Evolutionary conservation across 2,888 invertebrate genomes (phyloP).

Genomic region (Brachyopa scutellaris): DNA sequence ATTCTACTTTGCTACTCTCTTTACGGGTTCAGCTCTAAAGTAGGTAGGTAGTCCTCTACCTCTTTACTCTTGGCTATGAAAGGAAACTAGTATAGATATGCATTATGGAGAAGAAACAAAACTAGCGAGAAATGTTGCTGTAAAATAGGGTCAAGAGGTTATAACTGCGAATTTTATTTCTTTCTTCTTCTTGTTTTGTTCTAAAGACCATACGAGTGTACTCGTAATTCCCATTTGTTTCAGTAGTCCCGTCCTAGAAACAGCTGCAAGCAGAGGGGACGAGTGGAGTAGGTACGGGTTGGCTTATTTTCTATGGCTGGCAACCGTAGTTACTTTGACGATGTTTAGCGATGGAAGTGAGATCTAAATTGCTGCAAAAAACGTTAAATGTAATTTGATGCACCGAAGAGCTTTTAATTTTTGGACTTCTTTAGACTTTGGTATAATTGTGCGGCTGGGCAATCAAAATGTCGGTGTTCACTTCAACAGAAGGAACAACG

Average conservation of each 20-base stretch:
- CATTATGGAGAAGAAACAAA: conserved; percentile 13
- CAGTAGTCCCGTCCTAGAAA: conserved; percentile 11
- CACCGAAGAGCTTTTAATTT: no score
- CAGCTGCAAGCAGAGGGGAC: conserved; percentile 1
- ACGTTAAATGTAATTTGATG: no score
- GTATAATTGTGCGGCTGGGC: no score
- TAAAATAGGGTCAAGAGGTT: conserved; percentile 67
- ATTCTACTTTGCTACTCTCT: conserved; percentile 45
- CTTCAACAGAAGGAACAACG: no score
- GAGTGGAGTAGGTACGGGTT: no score
- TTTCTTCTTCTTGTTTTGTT: conserved; percentile 43
- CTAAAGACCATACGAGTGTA: conserved; percentile 25
- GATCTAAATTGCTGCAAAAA: no score
- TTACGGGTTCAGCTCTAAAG: conserved; percentile 36
- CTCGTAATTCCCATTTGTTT: conserved; percentile 58
- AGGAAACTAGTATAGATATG: conserved; percentile 21
- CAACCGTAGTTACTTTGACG: no score
- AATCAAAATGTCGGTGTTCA: no score
- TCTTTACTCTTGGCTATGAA: conserved; percentile 34
- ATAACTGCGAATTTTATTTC: conserved; percentile 64
- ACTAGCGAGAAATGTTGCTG: conserved; percentile 22
- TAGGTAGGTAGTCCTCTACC: conserved; percentile 21
- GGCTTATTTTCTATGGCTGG: no score
- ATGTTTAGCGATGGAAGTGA: no score
- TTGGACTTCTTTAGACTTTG: no score